Conservation (phyloP, 1,140 invertebrate species). For the Drosophila elegans region DNA sequence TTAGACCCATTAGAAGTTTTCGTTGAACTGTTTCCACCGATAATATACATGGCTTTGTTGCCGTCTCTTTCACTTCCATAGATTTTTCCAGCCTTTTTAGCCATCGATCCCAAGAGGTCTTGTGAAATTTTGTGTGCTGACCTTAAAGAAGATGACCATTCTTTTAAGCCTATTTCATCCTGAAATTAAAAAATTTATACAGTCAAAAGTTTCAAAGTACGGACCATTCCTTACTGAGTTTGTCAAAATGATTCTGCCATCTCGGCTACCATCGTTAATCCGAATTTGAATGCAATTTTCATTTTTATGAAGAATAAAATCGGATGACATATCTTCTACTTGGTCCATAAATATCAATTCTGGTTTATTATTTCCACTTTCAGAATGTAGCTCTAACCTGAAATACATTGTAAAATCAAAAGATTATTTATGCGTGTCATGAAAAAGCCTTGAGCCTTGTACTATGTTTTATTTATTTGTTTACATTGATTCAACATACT, state of each 20-base stretch:
- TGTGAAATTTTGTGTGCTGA: conserved; percentile 96
- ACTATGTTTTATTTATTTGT: too few relatives aligned
- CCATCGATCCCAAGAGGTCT: conserved; percentile 96
- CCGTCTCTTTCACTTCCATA: conserved; percentile 91
- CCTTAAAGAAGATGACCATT: conserved; percentile 96
- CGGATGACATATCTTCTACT: conserved; percentile 94
- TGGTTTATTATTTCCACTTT: conserved; percentile 94
- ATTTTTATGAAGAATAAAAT: conserved; percentile 94
- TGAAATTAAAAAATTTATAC: conserved; percentile 84
- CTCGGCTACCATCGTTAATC: conserved; percentile 88
- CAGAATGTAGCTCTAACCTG: conserved; percentile 95
- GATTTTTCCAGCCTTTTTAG: conserved; percentile 98
- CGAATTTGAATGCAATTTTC: conserved; percentile 97
- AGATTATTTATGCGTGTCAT: too few relatives aligned
- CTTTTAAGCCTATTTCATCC: conserved; percentile 97
- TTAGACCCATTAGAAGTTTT: conserved; percentile 82
- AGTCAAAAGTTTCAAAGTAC: background rate
- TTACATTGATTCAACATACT: too few relatives aligned
- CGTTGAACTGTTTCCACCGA: conserved; percentile 75
- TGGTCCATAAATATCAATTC: conserved; percentile 98
- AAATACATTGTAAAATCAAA: conserved; percentile 4
- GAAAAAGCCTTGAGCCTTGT: too few relatives aligned
- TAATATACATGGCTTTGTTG: conserved; percentile 79
- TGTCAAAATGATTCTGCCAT: conserved; percentile 96
- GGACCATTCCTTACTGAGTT: conserved; percentile 90